These are phyloP conservation scores for Scyliorhinus canicula DNA, from an alignment of 2,797 vertebrate genomes.

Conservation along the genomic window DNA sequence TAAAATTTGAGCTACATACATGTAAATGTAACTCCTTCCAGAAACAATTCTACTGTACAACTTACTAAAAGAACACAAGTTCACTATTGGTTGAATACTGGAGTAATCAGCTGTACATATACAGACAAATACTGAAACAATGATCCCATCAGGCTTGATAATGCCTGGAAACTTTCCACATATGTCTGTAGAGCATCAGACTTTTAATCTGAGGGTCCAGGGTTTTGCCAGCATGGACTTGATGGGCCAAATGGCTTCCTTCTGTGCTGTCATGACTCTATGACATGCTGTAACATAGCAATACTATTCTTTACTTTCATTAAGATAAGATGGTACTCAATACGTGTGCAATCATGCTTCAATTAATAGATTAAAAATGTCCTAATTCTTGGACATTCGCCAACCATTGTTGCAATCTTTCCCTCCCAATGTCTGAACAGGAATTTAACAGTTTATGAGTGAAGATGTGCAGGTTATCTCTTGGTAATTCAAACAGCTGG, in stretches of 20 bases:
- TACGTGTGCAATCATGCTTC: neutral
- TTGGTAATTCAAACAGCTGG: constrained; percentile 46
- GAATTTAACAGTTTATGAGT: constrained; percentile 17
- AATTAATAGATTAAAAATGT: neutral
- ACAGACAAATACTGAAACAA: neutral
- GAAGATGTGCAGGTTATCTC: neutral
- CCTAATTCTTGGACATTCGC: neutral
- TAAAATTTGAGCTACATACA: neutral
- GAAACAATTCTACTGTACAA: neutral
- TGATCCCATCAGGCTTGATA: neutral
- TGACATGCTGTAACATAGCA: neutral
- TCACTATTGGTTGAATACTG: neutral
- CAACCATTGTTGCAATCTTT: constrained; percentile 7
- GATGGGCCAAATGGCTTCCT: neutral
- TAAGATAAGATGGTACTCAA: neutral
- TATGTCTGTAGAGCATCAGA: neutral
- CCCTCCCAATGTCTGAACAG: neutral
- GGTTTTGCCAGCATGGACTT: neutral
- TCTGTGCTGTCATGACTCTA: neutral
- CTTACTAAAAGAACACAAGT: neutral
- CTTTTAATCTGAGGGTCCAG: neutral
- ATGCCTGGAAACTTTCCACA: neutral
- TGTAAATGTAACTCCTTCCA: neutral
- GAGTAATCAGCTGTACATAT: neutral
- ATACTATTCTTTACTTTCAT: neutral